phyloP scores from a whole-genome alignment of 2,113 vertebrate species.

The Corythornis cristatus region DNA sequence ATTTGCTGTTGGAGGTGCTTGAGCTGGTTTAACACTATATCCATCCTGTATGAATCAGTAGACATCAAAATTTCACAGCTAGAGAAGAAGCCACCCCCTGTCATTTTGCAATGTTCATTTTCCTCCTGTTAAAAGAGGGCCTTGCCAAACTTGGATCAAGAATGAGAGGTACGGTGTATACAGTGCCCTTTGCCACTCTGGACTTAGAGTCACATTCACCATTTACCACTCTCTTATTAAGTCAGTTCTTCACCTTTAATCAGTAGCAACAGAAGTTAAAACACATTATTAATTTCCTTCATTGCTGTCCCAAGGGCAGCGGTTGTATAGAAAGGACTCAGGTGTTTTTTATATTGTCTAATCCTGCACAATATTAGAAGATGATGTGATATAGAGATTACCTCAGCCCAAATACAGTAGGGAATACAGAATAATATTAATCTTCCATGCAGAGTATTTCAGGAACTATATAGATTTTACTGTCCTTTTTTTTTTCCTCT shows the following conservation, averaged over 20 bases:
- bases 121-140: background rate
- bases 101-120: background rate
- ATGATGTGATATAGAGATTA: background rate
- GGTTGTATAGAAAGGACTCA: background rate
- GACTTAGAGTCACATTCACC: background rate
- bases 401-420: background rate
- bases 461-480: background rate
- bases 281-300: background rate
- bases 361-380: background rate
- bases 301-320: background rate
- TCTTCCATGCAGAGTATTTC: background rate
- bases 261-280: background rate
- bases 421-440: background rate
- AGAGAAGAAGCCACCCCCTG: background rate
- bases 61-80: background rate
- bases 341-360: background rate
- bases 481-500: background rate
- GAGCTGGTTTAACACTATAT: background rate
- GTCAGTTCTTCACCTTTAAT: background rate
- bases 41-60: background rate
- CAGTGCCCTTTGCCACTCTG: background rate
- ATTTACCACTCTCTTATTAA: background rate
- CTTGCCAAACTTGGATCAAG: background rate
- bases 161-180: background rate
- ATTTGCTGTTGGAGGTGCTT: background rate